Evolutionary conservation across 2,113 vertebrate species (phyloP).

Genomic region (Amblyopsis rosae): DNA sequence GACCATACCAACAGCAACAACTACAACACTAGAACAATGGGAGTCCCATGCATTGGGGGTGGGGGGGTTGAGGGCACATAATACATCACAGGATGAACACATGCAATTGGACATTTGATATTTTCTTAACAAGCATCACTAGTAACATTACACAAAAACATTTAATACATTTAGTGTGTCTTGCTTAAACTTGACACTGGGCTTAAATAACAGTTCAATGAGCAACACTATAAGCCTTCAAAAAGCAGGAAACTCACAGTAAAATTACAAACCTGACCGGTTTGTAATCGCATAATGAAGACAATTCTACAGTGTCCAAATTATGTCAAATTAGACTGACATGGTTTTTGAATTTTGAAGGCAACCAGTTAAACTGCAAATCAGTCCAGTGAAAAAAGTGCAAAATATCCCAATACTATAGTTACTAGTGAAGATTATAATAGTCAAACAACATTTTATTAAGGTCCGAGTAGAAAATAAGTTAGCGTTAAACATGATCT

Average conservation of each 20-base stretch:
- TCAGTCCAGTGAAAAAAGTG: background rate
- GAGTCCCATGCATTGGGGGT: slow-evolving; percentile 54
- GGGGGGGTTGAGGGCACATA: slow-evolving; percentile 40
- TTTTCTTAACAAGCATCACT: slow-evolving; percentile 10
- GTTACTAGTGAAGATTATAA: no score
- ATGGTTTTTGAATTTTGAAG: background rate
- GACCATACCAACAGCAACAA: slow-evolving; percentile 38
- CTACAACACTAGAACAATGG: slow-evolving; percentile 27
- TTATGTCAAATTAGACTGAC: background rate
- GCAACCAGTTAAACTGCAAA: background rate
- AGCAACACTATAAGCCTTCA: no score
- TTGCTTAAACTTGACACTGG: no score
- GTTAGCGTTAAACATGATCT: no score
- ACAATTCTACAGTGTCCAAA: background rate
- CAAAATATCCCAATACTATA: no score
- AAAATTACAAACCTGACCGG: no score
- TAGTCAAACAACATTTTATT: no score
- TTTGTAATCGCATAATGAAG: background rate
- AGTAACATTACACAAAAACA: slow-evolving; percentile 4
- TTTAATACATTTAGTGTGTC: no score
- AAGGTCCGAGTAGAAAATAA: no score
- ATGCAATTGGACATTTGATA: slow-evolving; percentile 63
- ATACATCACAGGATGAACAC: slow-evolving; percentile 62
- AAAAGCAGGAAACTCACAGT: no score
- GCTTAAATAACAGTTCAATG: no score